A percentile compares a stretch with the other conserved stretches of the same genome.
Evolutionary conservation across 2,797 vertebrate genomes (phyloP).

Genomic region (Caiman crocodilus): DNA sequence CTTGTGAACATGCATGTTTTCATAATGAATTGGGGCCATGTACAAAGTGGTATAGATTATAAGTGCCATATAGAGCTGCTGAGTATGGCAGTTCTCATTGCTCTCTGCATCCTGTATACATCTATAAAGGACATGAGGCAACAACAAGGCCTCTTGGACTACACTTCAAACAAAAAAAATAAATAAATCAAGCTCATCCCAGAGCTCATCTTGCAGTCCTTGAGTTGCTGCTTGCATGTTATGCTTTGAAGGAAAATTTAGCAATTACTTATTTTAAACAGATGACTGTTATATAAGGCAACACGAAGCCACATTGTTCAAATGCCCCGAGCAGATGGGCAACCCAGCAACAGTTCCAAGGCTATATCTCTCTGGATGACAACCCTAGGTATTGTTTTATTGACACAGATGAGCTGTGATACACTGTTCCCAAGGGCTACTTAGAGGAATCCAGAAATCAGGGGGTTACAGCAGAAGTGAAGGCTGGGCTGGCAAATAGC

Average conservation of each 20-base stretch:
- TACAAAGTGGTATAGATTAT: conserved; percentile 1
- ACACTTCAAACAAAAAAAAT: conserved; percentile 3
- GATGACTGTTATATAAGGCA: conserved; percentile 1
- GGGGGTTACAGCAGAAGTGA: neutral
- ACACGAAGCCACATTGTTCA: accelerated
- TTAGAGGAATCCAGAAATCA: too few relatives aligned
- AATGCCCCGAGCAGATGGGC: accelerated
- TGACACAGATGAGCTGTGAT: accelerated
- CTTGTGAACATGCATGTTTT: conserved; percentile 45
- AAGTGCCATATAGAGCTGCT: neutral
- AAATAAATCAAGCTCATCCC: conserved; percentile 39
- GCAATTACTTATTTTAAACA: conserved; percentile 3
- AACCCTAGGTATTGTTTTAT: neutral
- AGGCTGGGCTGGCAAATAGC: neutral
- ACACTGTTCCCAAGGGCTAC: neutral
- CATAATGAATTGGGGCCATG: conserved; percentile 50
- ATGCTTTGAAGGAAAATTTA: conserved; percentile 49
- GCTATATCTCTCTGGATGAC: accelerated
- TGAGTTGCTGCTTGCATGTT: conserved; percentile 1
- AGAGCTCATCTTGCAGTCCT: conserved; percentile 40
- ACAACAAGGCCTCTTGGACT: neutral
- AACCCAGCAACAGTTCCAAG: neutral
- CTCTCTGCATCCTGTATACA: accelerated
- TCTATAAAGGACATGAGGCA: neutral
- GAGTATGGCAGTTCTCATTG: accelerated